Evolutionary conservation across 2,888 invertebrate species (phyloP).

Genomic region (Baronia brevicornis): DNA sequence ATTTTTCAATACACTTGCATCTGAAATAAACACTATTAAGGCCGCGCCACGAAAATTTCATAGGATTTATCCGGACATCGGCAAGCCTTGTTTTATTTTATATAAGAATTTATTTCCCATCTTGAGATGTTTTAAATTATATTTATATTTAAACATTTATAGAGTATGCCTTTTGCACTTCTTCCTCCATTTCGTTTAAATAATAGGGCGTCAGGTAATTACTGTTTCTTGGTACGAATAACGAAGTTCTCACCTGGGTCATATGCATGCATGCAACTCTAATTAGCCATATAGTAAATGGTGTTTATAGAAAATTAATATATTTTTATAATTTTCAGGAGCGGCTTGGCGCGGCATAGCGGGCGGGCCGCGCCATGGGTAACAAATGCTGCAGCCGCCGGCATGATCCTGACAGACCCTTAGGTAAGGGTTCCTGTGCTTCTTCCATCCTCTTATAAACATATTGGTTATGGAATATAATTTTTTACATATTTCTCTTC

Average conservation of each 20-base stretch:
- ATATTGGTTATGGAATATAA: background rate
- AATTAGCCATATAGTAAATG: background rate
- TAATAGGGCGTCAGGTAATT: background rate
- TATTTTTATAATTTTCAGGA: constrained; percentile 40
- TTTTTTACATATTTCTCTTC: background rate
- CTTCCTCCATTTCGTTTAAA: constrained; percentile 6
- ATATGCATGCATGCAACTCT: background rate
- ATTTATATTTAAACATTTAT: no score
- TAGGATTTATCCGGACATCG: no score
- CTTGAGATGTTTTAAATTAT: no score
- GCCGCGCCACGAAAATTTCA: no score
- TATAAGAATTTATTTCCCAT: no score
- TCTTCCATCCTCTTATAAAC: background rate
- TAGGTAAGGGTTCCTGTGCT: constrained; percentile 75
- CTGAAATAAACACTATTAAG: no score
- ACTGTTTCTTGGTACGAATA: no score
- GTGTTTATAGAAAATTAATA: background rate
- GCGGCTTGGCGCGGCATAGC: constrained; percentile 70
- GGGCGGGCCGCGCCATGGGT: constrained; percentile 82
- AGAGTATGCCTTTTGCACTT: no score
- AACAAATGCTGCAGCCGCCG: constrained; percentile 92
- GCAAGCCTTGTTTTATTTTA: no score
- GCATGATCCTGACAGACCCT: constrained; percentile 82
- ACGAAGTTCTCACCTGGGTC: no score
- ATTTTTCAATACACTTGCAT: no score